Base-by-base conservation (phyloP, 2,797 vertebrate species). In the Varecia variegata region DNA sequence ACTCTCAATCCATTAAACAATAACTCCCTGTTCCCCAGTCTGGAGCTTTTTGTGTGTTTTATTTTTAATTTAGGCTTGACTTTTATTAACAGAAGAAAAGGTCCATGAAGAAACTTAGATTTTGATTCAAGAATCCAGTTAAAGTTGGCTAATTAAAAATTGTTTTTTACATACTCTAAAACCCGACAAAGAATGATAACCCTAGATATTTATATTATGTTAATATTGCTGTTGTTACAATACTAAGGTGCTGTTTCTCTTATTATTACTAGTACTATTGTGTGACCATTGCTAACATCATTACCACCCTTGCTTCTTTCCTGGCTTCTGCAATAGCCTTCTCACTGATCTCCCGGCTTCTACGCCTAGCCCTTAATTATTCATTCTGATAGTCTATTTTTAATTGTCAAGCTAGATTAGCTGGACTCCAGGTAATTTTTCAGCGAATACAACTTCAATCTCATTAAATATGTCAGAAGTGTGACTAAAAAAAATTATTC, bases 281-380 rank as follows among this genome's bases (percentile, higher is more conserved):
- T 4, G 56, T 32, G 10, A 47, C 43, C 18, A 7, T 52, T 0
- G 0, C 13, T 52, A 2, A 4, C 3, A 1, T 56, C 47, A 0
- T 79, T 35, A 12, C 3, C 7, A 4, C 38, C 88, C 11, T 58
- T 8, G 1, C 1, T n/a, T 58, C 50, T 50, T 60, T 7, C 25
- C 40, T 15, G 35, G 18, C 65, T 58, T 17, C 74, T 35, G 7
- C 0, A 13, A 7, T 1, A 8, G 70, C n/a, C 38, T 74, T 56
- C 35, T 81, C 73, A 20, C 82, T 77, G 0, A 68, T 50, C 30
- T 76, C n/a, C 27, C 79, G 52, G 6, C 68, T 70, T 65, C 62
- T 3, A 6, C 27, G 35, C 43, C 52, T 88, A 27, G 40, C 14
- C 43, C 62, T 80, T 77, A 68, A 74, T 90, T 52, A 62, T 85